phyloP scores from a whole-genome alignment of 1,140 invertebrate species.

The Pectinophora gossypiella region DNA sequence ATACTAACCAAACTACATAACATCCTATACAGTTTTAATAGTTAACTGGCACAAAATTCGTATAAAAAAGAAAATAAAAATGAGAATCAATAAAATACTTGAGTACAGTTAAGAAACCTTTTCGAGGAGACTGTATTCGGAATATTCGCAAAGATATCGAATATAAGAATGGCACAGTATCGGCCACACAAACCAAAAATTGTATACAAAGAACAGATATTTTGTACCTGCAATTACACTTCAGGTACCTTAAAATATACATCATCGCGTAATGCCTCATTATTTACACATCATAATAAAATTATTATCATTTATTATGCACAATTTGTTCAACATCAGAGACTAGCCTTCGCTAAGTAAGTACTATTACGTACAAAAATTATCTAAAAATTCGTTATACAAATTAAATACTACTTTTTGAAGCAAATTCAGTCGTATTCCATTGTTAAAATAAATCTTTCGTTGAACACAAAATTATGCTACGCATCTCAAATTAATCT shows the following conservation, averaged over 20 bases:
- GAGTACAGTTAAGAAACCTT: too few relatives aligned
- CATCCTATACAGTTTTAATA: not conserved
- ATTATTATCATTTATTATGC: constrained; percentile 27
- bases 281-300: constrained; percentile 30
- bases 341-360: constrained; percentile 40
- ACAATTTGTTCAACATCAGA: constrained; percentile 30
- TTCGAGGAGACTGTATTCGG: too few relatives aligned
- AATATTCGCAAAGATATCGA: too few relatives aligned
- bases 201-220: not conserved
- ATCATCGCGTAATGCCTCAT: constrained; percentile 30
- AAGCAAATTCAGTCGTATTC: constrained; percentile 37
- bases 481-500: constrained; percentile 4
- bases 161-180: not conserved
- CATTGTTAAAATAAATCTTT: constrained; percentile 30
- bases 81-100: not conserved
- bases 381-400: constrained; percentile 37
- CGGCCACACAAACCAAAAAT: not conserved
- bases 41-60: constrained; percentile 66
- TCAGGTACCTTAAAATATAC: constrained; percentile 31
- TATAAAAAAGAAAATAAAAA: constrained; percentile 22
- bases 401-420: constrained; percentile 27
- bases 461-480: constrained; percentile 42
- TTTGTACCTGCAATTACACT: constrained; percentile 21
- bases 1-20: constrained; percentile 10
- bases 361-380: constrained; percentile 26